phyloP scores from a whole-genome alignment of 2,888 invertebrate species.

The Lamproptera curius region DNA sequence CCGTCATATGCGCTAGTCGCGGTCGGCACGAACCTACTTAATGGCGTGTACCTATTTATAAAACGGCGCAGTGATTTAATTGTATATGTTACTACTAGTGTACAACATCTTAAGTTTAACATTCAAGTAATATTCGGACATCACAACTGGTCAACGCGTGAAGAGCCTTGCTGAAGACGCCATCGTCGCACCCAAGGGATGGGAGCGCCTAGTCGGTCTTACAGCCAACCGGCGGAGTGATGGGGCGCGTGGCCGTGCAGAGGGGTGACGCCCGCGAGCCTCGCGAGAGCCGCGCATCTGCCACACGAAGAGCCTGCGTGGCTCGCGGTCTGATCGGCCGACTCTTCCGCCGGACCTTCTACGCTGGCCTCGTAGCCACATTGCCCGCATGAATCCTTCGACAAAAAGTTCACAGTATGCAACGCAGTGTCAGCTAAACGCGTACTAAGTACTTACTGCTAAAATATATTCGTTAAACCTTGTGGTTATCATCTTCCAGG shows the following conservation, averaged over 20 bases:
- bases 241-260: slow-evolving; percentile 83
- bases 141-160: background rate
- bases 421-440: no score
- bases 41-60: background rate
- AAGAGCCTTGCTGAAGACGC: no score
- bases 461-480: slow-evolving; percentile 45
- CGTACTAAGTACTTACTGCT: no score
- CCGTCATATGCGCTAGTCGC: slow-evolving; percentile 5
- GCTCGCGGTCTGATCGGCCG: slow-evolving; percentile 12
- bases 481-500: slow-evolving; percentile 68
- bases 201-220: slow-evolving; percentile 26
- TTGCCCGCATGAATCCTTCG: slow-evolving; percentile 29
- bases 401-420: background rate
- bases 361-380: slow-evolving; percentile 28
- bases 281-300: slow-evolving; percentile 79
- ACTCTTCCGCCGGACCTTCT: slow-evolving; percentile 16
- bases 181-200: no score
- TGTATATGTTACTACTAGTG: background rate
- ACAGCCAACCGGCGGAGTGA: slow-evolving; percentile 84
- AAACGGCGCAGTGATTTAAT: slow-evolving; percentile 1
- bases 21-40: background rate
- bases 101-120: background rate
- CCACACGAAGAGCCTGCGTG: slow-evolving; percentile 46
- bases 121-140: background rate
- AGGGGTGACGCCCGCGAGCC: slow-evolving; percentile 85